A percentile compares a stretch with the other conserved stretches of the same genome.
Evolutionary conservation across 2,797 vertebrate genomes (phyloP).

Genomic region (Neosilurus hyrtlii): DNA sequence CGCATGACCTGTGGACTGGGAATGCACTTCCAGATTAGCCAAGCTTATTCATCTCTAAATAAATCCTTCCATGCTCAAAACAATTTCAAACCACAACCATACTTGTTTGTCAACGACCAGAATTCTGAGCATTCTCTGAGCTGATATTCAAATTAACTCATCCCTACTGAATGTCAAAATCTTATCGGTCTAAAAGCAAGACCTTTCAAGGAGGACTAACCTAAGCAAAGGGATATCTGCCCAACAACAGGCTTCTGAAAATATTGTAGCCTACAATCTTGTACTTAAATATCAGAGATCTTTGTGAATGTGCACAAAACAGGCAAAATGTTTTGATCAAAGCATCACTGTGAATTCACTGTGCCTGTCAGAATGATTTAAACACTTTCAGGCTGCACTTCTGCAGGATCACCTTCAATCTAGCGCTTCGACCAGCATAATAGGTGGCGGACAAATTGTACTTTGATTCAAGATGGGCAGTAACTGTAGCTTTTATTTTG

Average conservation of each 20-base stretch:
- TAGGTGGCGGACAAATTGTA: constrained; percentile 5
- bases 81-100: background rate
- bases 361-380: background rate
- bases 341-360: background rate
- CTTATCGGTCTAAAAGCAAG: constrained; percentile 30
- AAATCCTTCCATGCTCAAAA: background rate
- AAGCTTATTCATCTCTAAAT: background rate
- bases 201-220: constrained; percentile 10
- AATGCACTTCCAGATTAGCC: background rate
- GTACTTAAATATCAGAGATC: constrained; percentile 13
- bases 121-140: constrained; percentile 15
- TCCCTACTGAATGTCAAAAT: constrained; percentile 27
- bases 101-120: background rate
- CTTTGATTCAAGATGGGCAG: background rate
- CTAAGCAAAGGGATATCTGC: constrained; percentile 14
- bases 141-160: constrained; percentile 13
- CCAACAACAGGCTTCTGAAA: background rate
- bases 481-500: background rate
- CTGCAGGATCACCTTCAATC: background rate
- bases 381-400: background rate
- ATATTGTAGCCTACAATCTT: background rate
- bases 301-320: background rate
- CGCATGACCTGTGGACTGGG: too few relatives aligned
- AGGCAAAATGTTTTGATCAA: background rate
- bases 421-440: background rate